Percentiles rank a stretch among this genome's conserved stretches.
These are phyloP conservation scores for Oxyscelio sp. DNA, from an alignment of 2,888 invertebrate species.

Conservation along the genomic window DNA sequence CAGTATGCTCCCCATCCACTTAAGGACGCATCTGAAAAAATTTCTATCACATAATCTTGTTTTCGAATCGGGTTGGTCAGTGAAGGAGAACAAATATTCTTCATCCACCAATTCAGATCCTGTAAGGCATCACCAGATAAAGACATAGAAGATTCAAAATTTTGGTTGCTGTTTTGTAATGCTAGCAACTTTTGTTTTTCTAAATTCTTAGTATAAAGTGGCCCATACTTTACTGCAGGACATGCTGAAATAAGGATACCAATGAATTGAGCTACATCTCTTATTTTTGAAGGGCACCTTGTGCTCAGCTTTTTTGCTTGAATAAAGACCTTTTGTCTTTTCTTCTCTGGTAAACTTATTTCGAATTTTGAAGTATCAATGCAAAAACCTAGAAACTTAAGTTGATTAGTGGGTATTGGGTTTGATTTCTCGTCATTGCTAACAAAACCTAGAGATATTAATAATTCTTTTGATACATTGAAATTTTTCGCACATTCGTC, in stretches of 20 bases:
- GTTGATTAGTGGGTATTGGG: background rate
- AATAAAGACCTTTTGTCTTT: slow-evolving; percentile 23
- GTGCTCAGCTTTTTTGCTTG: background rate
- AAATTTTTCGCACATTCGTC: background rate
- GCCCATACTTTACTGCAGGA: slow-evolving; percentile 46
- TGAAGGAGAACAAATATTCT: no score
- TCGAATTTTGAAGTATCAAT: slow-evolving; percentile 29
- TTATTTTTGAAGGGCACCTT: slow-evolving; percentile 20
- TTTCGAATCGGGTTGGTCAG: no score
- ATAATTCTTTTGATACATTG: slow-evolving; percentile 36
- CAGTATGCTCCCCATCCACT: no score
- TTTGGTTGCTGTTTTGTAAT: no score
- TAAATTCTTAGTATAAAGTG: slow-evolving; percentile 34
- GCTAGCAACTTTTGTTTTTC: slow-evolving; percentile 24
- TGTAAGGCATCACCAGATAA: no score
- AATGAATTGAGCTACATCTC: slow-evolving; percentile 52
- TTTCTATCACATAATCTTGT: no score
- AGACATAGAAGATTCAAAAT: no score
- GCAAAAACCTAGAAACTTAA: slow-evolving; percentile 38
- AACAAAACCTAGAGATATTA: background rate
- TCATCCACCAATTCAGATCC: no score
- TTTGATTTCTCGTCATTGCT: background rate
- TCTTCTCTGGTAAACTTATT: slow-evolving; percentile 26
- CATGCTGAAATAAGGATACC: slow-evolving; percentile 47
- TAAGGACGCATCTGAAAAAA: no score